Evolutionary conservation across 1,140 invertebrate genomes (phyloP).

Genomic region (Zaprionus gabonicus): DNA sequence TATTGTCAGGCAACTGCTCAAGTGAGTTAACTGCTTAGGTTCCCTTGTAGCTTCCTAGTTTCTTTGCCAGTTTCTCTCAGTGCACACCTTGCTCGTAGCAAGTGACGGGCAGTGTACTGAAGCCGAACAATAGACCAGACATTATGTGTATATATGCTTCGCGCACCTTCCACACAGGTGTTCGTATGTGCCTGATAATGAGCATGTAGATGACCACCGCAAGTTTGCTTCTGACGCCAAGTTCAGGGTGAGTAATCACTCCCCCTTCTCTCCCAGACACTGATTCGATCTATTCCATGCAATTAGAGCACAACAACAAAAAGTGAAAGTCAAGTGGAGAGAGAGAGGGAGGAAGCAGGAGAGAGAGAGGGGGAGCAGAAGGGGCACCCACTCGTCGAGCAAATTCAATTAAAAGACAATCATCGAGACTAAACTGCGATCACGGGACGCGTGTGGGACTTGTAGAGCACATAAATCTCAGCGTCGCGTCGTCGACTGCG

Average conservation of each 20-base stretch:
- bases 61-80: constrained; percentile 7
- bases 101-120: constrained; percentile 12
- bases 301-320: constrained; percentile 57
- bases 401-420: constrained; percentile 62
- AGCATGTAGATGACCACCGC: constrained; percentile 33
- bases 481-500: constrained; percentile 23
- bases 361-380: background rate
- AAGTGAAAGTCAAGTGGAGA: constrained; percentile 67
- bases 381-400: constrained; percentile 34
- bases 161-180: constrained; percentile 47
- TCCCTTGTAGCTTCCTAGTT: no score
- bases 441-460: constrained; percentile 38
- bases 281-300: constrained; percentile 45
- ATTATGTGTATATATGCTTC: constrained; percentile 11
- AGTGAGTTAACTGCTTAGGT: background rate
- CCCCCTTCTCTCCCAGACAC: background rate
- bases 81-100: constrained; percentile 11
- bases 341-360: background rate
- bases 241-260: constrained; percentile 72
- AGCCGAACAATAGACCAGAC: constrained; percentile 1
- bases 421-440: constrained; percentile 41
- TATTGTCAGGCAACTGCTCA: background rate
- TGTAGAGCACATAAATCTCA: constrained; percentile 61
- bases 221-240: constrained; percentile 53
- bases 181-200: constrained; percentile 42